These are phyloP conservation scores for Ptychadena robeensis DNA, from an alignment of 2,797 vertebrate genomes.

Conservation along the genomic window DNA sequence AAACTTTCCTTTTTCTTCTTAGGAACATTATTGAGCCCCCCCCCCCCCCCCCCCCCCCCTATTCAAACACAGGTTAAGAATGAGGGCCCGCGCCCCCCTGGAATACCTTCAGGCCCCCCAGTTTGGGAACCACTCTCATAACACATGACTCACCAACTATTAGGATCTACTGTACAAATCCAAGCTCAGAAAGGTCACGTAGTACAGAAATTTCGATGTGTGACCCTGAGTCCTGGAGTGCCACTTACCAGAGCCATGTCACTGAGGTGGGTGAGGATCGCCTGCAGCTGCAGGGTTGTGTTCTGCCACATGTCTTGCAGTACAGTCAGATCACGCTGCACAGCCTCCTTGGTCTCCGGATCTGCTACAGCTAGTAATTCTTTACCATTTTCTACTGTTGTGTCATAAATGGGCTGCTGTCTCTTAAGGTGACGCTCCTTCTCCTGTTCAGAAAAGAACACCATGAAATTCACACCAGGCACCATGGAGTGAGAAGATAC, in stretches of 20 bases:
- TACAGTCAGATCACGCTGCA: slow-evolving; percentile 77
- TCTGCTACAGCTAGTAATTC: slow-evolving; percentile 77
- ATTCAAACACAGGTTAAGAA: no score
- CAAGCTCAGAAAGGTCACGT: not conserved
- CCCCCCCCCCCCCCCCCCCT: no score
- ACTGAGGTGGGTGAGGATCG: slow-evolving; percentile 71
- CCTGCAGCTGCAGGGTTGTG: slow-evolving; percentile 74
- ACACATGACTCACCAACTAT: no score
- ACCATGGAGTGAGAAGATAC: not conserved
- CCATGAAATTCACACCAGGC: not conserved
- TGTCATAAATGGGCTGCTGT: slow-evolving; percentile 76
- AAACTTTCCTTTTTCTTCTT: no score
- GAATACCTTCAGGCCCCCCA: no score
- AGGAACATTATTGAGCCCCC: no score
- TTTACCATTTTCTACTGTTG: slow-evolving; percentile 79
- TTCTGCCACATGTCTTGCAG: slow-evolving; percentile 83
- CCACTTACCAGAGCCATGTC: slow-evolving; percentile 77
- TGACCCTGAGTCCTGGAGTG: not conserved
- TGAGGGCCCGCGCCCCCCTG: no score
- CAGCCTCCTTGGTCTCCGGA: slow-evolving; percentile 68
- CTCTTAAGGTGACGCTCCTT: slow-evolving; percentile 82
- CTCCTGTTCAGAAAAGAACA: slow-evolving; percentile 71
- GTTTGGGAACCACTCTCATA: no score
- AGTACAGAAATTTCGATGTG: not conserved
- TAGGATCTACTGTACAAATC: not conserved